phyloP scores from a whole-genome alignment of 2,888 invertebrate genomes.

The Ectropis crepuscularia region DNA sequence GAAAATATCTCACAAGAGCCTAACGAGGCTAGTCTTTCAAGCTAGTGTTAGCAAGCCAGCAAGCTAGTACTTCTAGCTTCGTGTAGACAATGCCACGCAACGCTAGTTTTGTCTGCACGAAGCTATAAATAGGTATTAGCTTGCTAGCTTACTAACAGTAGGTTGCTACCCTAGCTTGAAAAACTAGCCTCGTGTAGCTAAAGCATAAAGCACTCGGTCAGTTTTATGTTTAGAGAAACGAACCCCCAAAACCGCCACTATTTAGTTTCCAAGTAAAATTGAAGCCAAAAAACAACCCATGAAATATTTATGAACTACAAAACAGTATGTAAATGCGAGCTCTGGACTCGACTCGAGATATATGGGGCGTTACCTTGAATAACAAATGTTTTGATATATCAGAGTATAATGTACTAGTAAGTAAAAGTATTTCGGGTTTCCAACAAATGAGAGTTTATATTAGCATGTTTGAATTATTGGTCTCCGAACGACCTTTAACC shows the following conservation, averaged over 20 bases:
- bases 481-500: constrained; percentile 14
- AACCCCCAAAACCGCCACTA: neutral
- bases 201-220: no score
- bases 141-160: no score
- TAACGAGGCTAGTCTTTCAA: no score
- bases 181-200: no score
- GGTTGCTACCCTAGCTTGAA: no score
- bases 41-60: no score
- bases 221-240: no score
- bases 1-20: no score
- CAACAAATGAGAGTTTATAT: constrained; percentile 27
- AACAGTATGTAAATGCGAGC: constrained; percentile 38
- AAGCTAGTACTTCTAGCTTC: no score
- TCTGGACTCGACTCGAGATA: constrained; percentile 39
- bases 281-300: constrained; percentile 34
- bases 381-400: constrained; percentile 33
- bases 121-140: no score
- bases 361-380: constrained; percentile 40
- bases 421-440: constrained; percentile 26
- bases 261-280: constrained; percentile 9
- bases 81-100: no score
- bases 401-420: constrained; percentile 26
- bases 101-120: no score
- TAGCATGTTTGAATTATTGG: constrained; percentile 31
- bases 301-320: constrained; percentile 40